These are phyloP conservation scores for Cyprinella venusta DNA, from an alignment of 2,797 vertebrate genomes.

Conservation along the genomic window DNA sequence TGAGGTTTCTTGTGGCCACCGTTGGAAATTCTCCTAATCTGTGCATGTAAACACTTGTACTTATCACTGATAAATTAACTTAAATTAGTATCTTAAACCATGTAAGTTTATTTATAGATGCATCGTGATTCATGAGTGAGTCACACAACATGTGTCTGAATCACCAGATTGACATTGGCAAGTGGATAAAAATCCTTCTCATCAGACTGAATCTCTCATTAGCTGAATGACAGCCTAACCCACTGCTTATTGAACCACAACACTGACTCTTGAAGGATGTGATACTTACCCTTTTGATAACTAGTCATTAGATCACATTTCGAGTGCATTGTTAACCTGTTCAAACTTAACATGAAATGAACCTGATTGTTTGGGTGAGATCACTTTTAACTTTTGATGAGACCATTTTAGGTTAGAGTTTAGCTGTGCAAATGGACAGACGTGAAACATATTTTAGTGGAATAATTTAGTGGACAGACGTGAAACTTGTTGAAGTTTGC, in stretches of 20 bases:
- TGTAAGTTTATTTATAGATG: background rate
- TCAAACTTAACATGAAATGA: background rate
- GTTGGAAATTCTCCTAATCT: background rate
- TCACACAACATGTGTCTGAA: background rate
- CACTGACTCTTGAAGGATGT: conserved; percentile 3
- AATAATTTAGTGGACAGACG: no score
- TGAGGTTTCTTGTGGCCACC: background rate
- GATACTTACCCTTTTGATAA: background rate
- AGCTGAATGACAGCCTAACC: conserved; percentile 29
- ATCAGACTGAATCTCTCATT: conserved; percentile 18
- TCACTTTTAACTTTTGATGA: background rate
- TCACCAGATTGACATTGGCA: conserved; percentile 12
- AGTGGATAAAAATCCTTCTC: conserved; percentile 17
- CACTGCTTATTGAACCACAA: conserved; percentile 14
- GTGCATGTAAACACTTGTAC: background rate
- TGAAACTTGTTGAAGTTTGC: no score
- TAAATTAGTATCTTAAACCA: background rate
- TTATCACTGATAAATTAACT: background rate
- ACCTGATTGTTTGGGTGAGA: background rate
- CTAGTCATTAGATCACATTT: background rate
- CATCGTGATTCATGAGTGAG: background rate
- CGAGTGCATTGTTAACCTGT: background rate
- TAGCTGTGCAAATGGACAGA: background rate
- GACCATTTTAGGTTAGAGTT: background rate
- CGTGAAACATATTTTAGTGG: no score